Percentiles rank a stretch among this genome's conserved stretches.
Evolutionary conservation across 2,888 invertebrate species (phyloP).

Genomic region (Mylabris sibirica): DNA sequence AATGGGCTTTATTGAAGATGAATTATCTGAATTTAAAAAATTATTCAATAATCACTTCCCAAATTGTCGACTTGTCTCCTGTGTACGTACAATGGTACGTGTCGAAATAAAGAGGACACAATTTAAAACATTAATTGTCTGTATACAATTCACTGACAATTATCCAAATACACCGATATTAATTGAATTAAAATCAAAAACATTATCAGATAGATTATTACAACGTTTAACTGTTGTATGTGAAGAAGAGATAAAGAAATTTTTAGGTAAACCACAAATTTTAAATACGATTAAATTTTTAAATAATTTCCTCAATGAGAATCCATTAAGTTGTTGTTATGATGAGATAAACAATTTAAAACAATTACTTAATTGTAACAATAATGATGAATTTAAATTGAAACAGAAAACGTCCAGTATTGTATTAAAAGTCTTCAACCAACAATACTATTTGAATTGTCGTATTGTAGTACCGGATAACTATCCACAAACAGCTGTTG

Average conservation of each 20-base stretch:
- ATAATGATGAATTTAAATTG: slow-evolving; percentile 71
- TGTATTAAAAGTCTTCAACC: slow-evolving; percentile 65
- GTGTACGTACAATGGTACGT: slow-evolving; percentile 71
- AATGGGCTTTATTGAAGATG: slow-evolving; percentile 73
- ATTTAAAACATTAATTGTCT: slow-evolving; percentile 69
- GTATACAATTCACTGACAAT: slow-evolving; percentile 71
- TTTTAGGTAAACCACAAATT: slow-evolving; percentile 69
- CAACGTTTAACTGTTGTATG: slow-evolving; percentile 68
- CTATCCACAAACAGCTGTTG: slow-evolving; percentile 67
- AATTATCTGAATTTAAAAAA: slow-evolving; percentile 70
- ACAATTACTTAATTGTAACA: slow-evolving; percentile 60
- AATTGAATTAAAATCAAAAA: slow-evolving; percentile 75
- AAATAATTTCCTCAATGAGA: slow-evolving; percentile 71
- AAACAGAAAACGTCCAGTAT: slow-evolving; percentile 72
- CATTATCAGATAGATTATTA: slow-evolving; percentile 69
- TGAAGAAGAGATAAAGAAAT: slow-evolving; percentile 68
- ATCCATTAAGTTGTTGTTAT: slow-evolving; percentile 75
- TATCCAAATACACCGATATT: slow-evolving; percentile 70
- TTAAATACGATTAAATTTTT: slow-evolving; percentile 69
- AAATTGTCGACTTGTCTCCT: slow-evolving; percentile 71
- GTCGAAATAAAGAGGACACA: slow-evolving; percentile 72
- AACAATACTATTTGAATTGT: slow-evolving; percentile 69
- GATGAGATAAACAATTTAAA: slow-evolving; percentile 73
- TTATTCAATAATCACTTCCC: slow-evolving; percentile 69
- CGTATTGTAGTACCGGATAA: slow-evolving; percentile 69